A percentile compares a stretch with the other conserved stretches of the same genome.
These are phyloP conservation scores for Ischnus inquisitorius DNA, from an alignment of 2,888 invertebrate genomes.

Conservation along the genomic window DNA sequence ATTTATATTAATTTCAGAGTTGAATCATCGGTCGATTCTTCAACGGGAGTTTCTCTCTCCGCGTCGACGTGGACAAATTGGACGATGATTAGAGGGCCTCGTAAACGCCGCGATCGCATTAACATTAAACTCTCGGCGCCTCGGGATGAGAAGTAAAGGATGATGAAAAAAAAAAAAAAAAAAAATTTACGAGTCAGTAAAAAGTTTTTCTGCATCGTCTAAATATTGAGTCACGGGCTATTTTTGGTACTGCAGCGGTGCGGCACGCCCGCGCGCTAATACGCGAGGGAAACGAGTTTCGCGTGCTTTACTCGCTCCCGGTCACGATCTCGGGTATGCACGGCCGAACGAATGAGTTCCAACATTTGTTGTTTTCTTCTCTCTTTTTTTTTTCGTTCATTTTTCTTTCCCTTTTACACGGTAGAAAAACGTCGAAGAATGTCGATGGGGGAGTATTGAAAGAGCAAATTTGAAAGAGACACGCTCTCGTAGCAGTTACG, in stretches of 20 bases:
- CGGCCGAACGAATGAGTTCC: constrained; percentile 33
- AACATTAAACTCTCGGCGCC: not conserved
- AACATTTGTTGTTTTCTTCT: constrained; percentile 1
- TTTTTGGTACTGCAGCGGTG: constrained; percentile 72
- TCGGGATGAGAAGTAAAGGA: not conserved
- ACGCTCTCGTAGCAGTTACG: constrained; percentile 44
- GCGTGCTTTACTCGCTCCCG: constrained; percentile 38
- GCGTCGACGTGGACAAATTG: constrained; percentile 32
- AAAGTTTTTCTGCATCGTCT: constrained; percentile 68
- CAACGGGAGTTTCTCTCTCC: not conserved
- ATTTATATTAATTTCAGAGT: constrained; percentile 41
- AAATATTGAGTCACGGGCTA: constrained; percentile 80
- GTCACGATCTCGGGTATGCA: constrained; percentile 37
- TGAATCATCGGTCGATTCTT: constrained; percentile 2
- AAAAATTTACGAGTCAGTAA: constrained; percentile 21
- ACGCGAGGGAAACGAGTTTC: constrained; percentile 62
- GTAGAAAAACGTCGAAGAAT: not conserved
- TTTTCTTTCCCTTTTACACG: not conserved
- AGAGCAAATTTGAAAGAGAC: not conserved
- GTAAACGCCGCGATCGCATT: not conserved
- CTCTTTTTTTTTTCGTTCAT: not conserved
- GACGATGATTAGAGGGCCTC: constrained; percentile 17
- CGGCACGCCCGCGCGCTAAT: constrained; percentile 20
- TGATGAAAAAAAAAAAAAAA: constrained; percentile 39
- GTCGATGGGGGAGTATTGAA: not conserved